Percentiles rank a stretch among this genome's conserved stretches.
Conservation (phyloP, 2,888 invertebrate species). For the Heliconius sara region DNA sequence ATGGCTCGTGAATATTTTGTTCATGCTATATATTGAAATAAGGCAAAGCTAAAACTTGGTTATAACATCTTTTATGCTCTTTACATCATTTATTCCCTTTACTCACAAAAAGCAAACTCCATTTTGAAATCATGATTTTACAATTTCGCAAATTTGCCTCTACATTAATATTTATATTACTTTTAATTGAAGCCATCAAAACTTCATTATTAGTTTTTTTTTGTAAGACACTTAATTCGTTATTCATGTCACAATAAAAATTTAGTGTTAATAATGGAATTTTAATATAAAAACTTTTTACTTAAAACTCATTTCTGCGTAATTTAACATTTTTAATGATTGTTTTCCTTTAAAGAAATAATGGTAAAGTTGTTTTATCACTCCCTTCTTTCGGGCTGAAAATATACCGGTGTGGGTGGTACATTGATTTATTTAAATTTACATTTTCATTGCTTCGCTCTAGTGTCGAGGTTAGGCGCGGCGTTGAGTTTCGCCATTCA, state of each 20-base stretch:
- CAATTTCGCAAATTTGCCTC: neutral
- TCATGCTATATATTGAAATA: neutral
- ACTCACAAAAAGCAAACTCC: neutral
- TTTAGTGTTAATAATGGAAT: neutral
- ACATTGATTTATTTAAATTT: neutral
- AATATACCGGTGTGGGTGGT: neutral
- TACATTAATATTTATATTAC: neutral
- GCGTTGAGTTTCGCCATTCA: no score
- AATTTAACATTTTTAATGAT: constrained; percentile 12
- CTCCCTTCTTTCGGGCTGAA: neutral
- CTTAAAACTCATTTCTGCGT: constrained; percentile 14
- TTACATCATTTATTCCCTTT: constrained; percentile 7
- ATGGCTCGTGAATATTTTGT: neutral
- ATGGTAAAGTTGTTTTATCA: neutral
- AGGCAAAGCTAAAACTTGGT: neutral
- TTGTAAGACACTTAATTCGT: neutral
- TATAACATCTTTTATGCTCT: neutral
- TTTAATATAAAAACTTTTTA: constrained; percentile 12
- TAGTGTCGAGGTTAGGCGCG: no score
- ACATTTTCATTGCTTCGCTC: no score
- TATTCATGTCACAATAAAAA: constrained; percentile 27
- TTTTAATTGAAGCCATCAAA: neutral
- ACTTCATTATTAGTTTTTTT: constrained; percentile 11
- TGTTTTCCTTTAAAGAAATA: neutral
- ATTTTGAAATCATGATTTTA: constrained; percentile 3